Conservation (phyloP, 2,888 invertebrate genomes). For the Caenorhabditis becei region DNA sequence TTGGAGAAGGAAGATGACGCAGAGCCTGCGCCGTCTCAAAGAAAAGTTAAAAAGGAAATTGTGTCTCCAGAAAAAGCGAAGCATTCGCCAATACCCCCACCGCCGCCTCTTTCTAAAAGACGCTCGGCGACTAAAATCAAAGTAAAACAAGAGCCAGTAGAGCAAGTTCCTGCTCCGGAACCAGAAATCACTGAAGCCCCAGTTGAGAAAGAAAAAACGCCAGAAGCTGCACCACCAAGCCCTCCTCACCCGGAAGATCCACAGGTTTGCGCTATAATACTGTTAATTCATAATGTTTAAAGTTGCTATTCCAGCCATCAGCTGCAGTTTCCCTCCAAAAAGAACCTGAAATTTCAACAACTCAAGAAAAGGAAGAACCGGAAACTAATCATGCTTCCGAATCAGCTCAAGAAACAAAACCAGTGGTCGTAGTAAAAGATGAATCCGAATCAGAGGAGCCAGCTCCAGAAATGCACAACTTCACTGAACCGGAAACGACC, state of each 20-base stretch:
- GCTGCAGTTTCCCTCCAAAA: neutral
- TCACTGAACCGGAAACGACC: neutral
- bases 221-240: neutral
- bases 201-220: neutral
- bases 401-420: neutral
- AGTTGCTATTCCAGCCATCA: constrained; percentile 21
- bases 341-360: neutral
- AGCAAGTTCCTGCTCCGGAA: neutral
- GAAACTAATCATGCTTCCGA: neutral
- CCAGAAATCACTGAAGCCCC: neutral
- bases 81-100: neutral
- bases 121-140: neutral
- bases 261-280: constrained; percentile 8
- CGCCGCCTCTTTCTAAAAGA: constrained; percentile 2
- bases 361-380: neutral
- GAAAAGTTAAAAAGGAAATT: neutral
- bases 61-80: neutral
- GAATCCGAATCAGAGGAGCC: constrained; percentile 2
- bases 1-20: constrained; percentile 10
- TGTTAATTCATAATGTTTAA: neutral
- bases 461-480: neutral
- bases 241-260: constrained; percentile 34
- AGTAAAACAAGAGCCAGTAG: neutral
- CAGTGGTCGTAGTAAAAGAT: neutral
- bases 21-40: neutral